Percentiles rank a stretch among this genome's conserved stretches.
Evolutionary conservation across 2,113 vertebrate species (phyloP).

Genomic region (Beaufortia kweichowensis): DNA sequence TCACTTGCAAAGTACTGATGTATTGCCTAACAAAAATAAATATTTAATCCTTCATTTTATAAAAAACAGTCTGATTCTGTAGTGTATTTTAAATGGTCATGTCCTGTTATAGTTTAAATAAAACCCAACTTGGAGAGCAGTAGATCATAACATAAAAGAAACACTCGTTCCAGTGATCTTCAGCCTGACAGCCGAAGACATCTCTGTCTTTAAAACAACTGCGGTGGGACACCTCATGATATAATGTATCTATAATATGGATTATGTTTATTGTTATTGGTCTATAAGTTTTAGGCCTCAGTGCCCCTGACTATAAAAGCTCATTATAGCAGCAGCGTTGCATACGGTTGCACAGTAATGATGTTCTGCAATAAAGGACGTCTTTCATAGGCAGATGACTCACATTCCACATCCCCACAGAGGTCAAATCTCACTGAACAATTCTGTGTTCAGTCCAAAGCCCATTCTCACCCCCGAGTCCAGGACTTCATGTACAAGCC

Average conservation of each 20-base stretch:
- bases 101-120: too few species aligned
- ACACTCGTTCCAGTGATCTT: too few species aligned
- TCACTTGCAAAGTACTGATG: too few species aligned
- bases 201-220: neutral
- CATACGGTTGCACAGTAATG: neutral
- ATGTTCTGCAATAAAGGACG: neutral
- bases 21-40: too few species aligned
- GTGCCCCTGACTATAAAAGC: neutral
- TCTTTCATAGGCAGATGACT: constrained; percentile 20
- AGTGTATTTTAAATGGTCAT: too few species aligned
- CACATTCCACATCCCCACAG: constrained; percentile 23
- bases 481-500: constrained; percentile 1
- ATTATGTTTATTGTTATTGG: neutral
- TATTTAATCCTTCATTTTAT: too few species aligned
- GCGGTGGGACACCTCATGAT: neutral
- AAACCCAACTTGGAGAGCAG: too few species aligned
- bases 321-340: neutral
- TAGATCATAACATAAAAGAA: too few species aligned
- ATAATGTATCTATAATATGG: neutral
- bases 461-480: neutral
- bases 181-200: neutral
- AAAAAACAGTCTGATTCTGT: too few species aligned
- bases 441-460: constrained; percentile 18
- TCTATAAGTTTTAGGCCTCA: neutral
- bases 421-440: constrained; percentile 22